phyloP scores from a whole-genome alignment of 2,797 vertebrate genomes.

The Pagetopsis macropterus region DNA sequence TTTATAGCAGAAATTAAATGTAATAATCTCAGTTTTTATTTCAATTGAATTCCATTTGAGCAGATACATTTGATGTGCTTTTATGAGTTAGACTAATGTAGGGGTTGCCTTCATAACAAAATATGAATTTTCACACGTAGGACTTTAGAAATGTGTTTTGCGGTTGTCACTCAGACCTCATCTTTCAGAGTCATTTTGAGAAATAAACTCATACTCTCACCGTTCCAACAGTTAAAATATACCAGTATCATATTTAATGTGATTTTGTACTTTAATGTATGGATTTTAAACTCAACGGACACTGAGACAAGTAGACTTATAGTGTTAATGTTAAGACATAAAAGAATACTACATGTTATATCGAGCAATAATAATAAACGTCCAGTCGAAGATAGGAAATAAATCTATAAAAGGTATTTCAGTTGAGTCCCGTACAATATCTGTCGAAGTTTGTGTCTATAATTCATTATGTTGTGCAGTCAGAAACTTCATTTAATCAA shows the following conservation, averaged over 20 bases:
- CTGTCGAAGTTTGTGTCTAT: neutral
- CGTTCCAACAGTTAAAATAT: neutral
- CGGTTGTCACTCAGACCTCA: slow-evolving; percentile 5
- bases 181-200: slow-evolving; percentile 13
- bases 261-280: neutral
- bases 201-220: neutral
- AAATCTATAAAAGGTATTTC: neutral
- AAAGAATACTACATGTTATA: slow-evolving; percentile 3
- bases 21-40: neutral
- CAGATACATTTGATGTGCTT: no score
- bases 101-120: slow-evolving; percentile 5
- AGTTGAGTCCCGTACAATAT: neutral
- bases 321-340: slow-evolving; percentile 3
- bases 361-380: neutral
- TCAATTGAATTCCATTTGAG: neutral
- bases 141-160: slow-evolving; percentile 22
- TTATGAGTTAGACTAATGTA: neutral
- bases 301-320: neutral
- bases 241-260: neutral
- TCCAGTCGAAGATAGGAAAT: neutral
- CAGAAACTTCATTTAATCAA: neutral
- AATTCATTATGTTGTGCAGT: neutral
- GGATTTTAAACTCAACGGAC: no score
- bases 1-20: neutral
- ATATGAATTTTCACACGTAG: neutral